Evolutionary conservation across 2,113 vertebrate species (phyloP).

Genomic region (Sceloporus undulatus): DNA sequence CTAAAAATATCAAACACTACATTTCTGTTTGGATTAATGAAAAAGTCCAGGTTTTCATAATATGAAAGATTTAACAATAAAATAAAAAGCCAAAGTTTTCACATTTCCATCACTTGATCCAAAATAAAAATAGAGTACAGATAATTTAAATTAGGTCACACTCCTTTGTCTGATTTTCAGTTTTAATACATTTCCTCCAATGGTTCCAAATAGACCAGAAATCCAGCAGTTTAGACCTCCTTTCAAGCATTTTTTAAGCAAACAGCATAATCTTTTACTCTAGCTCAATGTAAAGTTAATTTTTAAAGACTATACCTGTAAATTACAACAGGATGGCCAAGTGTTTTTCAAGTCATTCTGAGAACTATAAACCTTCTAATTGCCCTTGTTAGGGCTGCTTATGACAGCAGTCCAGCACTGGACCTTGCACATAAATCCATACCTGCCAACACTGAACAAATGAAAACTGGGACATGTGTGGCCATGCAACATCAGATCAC

Average conservation of each 20-base stretch:
- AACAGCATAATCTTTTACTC: not conserved
- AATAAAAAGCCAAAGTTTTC: conserved; percentile 31
- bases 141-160: conserved; percentile 31
- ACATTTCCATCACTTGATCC: conserved; percentile 21
- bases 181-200: conserved; percentile 37
- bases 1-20: conserved; percentile 52
- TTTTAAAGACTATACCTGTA: not conserved
- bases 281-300: conserved; percentile 3
- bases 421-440: too few relatives aligned
- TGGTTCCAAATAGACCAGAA: conserved; percentile 8
- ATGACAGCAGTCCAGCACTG: not conserved
- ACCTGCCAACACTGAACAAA: too few relatives aligned
- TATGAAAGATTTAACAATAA: conserved; percentile 23
- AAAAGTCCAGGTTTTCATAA: conserved; percentile 34
- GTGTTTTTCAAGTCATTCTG: not conserved
- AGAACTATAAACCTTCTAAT: not conserved
- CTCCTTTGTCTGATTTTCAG: conserved; percentile 21
- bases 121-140: conserved; percentile 49
- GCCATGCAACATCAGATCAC: too few relatives aligned
- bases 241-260: conserved; percentile 9
- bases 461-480: too few relatives aligned
- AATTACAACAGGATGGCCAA: not conserved
- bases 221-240: conserved; percentile 20
- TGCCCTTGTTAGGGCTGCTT: not conserved
- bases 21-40: conserved; percentile 53